Evolutionary conservation across 2,113 vertebrate genomes (phyloP).

Genomic region (Gasterosteus aculeatus): DNA sequence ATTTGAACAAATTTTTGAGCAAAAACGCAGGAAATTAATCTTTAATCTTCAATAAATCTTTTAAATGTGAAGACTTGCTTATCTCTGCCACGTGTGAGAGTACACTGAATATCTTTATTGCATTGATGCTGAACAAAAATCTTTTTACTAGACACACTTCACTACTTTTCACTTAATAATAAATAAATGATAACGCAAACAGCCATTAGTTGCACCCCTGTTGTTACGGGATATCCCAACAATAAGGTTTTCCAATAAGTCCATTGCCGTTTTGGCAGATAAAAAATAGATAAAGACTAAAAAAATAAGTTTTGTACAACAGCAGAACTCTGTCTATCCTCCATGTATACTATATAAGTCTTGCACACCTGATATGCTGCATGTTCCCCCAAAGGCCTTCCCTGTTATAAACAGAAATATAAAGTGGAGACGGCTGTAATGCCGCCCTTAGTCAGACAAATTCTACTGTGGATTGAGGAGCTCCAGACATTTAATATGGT

Average conservation of each 20-base stretch:
- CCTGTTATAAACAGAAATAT: conserved; percentile 53
- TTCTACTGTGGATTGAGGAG: conserved; percentile 67
- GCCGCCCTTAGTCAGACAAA: conserved; percentile 65
- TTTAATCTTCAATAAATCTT: too few species aligned
- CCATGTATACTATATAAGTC: not conserved
- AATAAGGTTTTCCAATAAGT: not conserved
- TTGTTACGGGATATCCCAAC: not conserved
- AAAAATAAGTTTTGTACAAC: not conserved
- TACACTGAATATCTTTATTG: not conserved
- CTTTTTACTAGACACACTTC: not conserved
- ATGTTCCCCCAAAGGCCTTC: conserved; percentile 34
- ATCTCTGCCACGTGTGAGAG: not conserved
- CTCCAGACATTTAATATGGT: conserved; percentile 75
- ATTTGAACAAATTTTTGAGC: too few species aligned
- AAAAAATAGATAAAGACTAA: not conserved
- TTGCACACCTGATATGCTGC: conserved; percentile 9
- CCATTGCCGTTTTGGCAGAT: not conserved
- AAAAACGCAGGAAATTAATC: too few species aligned
- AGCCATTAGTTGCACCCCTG: too few species aligned
- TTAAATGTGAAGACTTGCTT: not conserved
- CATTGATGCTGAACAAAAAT: not conserved
- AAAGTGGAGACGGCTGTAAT: conserved; percentile 51
- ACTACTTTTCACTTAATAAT: not conserved
- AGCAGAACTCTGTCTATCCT: not conserved
- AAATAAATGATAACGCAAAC: not conserved